phyloP scores from a whole-genome alignment of 2,113 vertebrate genomes.

The Sminthopsis crassicaudata region DNA sequence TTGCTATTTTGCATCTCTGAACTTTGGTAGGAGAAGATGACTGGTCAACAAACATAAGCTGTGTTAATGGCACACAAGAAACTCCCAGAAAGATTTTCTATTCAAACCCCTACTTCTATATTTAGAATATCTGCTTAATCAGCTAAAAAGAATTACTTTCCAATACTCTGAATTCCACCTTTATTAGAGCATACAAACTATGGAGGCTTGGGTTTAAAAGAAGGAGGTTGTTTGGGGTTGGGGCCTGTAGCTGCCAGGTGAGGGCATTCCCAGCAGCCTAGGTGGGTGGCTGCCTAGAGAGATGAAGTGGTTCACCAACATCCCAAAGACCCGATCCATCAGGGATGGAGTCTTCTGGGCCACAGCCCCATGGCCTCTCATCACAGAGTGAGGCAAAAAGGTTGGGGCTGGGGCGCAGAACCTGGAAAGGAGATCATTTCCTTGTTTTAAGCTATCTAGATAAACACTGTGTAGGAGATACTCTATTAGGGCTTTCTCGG shows the following conservation, averaged over 20 bases:
- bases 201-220: background rate
- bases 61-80: background rate
- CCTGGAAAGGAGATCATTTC: background rate
- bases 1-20: constrained; percentile 27
- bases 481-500: background rate
- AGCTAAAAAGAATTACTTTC: constrained; percentile 18
- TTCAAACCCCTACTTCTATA: constrained; percentile 27
- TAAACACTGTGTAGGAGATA: background rate
- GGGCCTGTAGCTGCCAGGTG: background rate
- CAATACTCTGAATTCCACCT: background rate
- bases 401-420: background rate
- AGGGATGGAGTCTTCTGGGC: background rate
- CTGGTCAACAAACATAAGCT: background rate
- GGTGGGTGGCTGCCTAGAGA: background rate
- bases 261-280: background rate
- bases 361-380: background rate
- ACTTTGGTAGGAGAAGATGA: background rate
- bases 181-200: background rate
- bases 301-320: background rate
- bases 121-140: constrained; percentile 30
- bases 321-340: background rate
- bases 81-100: constrained; percentile 44
- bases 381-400: background rate
- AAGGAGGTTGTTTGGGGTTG: background rate
- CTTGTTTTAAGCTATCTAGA: background rate